Percentiles rank a stretch among this genome's conserved stretches.
Evolutionary conservation across 2,888 invertebrate species (phyloP).

Genomic region (Mimas tiliae): DNA sequence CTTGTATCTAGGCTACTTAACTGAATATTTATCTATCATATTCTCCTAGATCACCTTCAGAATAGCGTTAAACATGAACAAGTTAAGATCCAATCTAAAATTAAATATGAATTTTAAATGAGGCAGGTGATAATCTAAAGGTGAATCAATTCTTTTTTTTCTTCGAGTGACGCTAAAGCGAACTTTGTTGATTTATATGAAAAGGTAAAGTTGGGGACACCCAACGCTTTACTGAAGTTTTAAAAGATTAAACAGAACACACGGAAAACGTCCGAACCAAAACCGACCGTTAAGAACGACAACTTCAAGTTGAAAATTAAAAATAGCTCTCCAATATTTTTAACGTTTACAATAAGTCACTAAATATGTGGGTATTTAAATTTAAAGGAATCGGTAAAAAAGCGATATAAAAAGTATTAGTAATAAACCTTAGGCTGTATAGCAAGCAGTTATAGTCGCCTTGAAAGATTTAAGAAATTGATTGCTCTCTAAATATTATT

Average conservation of each 20-base stretch:
- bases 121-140: conserved; percentile 39
- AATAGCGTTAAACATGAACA: no score
- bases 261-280: neutral
- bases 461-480: neutral
- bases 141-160: conserved; percentile 31
- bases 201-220: conserved; percentile 62
- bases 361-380: neutral
- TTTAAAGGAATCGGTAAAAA: no score
- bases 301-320: no score
- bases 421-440: no score
- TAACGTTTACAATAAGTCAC: no score
- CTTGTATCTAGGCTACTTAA: neutral
- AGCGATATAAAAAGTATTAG: no score
- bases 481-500: neutral
- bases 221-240: conserved; percentile 39
- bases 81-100: conserved; percentile 47
- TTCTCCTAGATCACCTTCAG: no score
- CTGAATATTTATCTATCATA: neutral
- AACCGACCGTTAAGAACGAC: neutral
- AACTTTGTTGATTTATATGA: conserved; percentile 24
- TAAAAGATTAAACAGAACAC: conserved; percentile 1
- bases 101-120: conserved; percentile 40
- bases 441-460: neutral
- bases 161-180: neutral
- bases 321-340: no score